phyloP scores from a whole-genome alignment of 2,113 vertebrate genomes.

The Mobula hypostoma region DNA sequence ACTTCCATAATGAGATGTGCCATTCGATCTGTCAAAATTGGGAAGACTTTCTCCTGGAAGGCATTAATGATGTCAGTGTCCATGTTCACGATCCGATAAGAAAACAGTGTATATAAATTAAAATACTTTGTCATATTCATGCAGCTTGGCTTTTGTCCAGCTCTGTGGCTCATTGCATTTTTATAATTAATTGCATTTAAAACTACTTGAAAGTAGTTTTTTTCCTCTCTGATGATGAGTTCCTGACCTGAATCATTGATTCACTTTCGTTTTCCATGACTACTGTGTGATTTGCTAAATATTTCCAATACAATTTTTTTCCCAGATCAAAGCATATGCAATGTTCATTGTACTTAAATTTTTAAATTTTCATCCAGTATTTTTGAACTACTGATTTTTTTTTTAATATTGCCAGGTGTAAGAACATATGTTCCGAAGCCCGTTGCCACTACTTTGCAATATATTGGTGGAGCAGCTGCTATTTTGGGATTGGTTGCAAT shows the following conservation, averaged over 20 bases:
- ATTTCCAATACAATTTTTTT: background rate
- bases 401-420: slow-evolving; percentile 64
- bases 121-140: background rate
- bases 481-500: slow-evolving; percentile 95
- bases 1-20: background rate
- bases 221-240: no score
- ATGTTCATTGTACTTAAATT: background rate
- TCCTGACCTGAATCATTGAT: no score
- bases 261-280: no score
- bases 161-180: background rate
- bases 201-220: background rate
- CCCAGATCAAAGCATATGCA: background rate
- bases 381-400: slow-evolving; percentile 42
- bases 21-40: background rate
- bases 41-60: background rate
- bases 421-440: slow-evolving; percentile 89
- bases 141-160: background rate
- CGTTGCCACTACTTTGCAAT: slow-evolving; percentile 91
- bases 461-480: slow-evolving; percentile 89
- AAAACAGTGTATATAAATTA: background rate
- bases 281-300: no score
- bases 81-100: background rate
- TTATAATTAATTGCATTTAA: background rate
- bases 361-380: background rate
- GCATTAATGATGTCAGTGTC: background rate